Base-by-base conservation (phyloP, 2,113 vertebrate genomes). In the Corythaeola cristata region DNA sequence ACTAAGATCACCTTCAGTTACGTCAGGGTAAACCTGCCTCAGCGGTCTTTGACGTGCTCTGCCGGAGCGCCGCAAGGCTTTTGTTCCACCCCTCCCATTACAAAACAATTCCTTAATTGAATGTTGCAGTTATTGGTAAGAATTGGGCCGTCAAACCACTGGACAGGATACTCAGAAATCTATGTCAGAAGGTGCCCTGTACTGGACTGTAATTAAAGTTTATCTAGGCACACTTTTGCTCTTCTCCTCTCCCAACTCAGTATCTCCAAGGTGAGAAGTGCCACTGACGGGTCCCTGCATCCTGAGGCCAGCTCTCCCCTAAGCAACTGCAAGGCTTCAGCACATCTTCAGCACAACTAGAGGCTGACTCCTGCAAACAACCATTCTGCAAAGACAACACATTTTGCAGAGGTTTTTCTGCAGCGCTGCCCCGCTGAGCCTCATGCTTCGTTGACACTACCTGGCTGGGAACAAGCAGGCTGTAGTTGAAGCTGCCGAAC, bases 351-450 rank as follows among this genome's bases (percentile, higher is more conserved):
- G n/a, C 47, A 37, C 23, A 50, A 11, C 68, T 47, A 27, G 39
- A 28, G 64, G 17, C 37, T 2, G 9, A 33, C 64, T 69, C 69
- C 63, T 52, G 41, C 59, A 32, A 55, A 27, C 23, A 37, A 14
- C 15, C 14, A 1, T 23, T 60, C 58, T 76, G 68, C 60, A 47
- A 14, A 89, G 35, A 24, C 68, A 35, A 14, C 24, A 6, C 39
- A 5, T 44, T 74, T 23, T 11, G 50, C 68, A 59, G 62, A 55
- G 75, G 30, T 58, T 41, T 21, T 30, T 39, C 33, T 63, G 60
- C 50, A 41, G 52, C 18, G 1, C 17, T 0, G 0, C 50, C 44
- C 74, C 0, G 2, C 66, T 15, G 32, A 79, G 60, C 55, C 60
- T 71, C 1, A 0, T 11, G 55, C 60, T 60, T 53, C 2, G 2